Percentiles rank a stretch among this genome's conserved stretches.
Conservation (phyloP, 2,888 invertebrate species). For the Hypercompe scribonia region DNA sequence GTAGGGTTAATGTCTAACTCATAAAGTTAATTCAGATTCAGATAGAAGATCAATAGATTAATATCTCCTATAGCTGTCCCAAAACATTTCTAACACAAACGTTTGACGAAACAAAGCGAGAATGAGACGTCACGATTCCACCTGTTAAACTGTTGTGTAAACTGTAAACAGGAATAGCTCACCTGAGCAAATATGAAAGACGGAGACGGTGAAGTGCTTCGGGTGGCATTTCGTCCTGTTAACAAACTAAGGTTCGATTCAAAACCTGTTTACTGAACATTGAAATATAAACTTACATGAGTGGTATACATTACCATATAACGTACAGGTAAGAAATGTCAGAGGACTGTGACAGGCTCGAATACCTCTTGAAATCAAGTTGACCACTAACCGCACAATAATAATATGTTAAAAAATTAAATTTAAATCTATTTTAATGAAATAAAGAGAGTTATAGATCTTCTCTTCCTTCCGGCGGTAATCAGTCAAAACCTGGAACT, state of each 20-base stretch:
- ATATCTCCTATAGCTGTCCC: neutral
- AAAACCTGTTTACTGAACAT: constrained; percentile 2
- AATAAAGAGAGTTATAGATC: no score
- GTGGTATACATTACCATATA: neutral
- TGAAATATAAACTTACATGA: neutral
- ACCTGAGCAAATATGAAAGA: constrained; percentile 58
- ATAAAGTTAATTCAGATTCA: neutral
- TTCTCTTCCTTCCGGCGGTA: no score
- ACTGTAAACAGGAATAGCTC: constrained; percentile 50
- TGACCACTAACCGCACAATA: no score
- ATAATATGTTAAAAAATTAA: no score
- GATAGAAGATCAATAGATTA: neutral
- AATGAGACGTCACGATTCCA: constrained; percentile 51
- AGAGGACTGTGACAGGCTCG: no score
- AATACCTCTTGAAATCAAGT: no score
- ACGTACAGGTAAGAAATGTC: no score
- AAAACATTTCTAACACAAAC: neutral
- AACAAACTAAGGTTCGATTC: constrained; percentile 21
- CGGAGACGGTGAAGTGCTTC: constrained; percentile 16
- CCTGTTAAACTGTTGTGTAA: constrained; percentile 58
- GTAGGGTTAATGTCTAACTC: neutral
- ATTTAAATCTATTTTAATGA: no score
- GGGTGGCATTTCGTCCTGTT: constrained; percentile 20
- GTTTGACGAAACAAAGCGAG: constrained; percentile 18
- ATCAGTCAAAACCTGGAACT: no score